phyloP scores from a whole-genome alignment of 2,113 vertebrate species.

The Dolichallabes microphthalmus region DNA sequence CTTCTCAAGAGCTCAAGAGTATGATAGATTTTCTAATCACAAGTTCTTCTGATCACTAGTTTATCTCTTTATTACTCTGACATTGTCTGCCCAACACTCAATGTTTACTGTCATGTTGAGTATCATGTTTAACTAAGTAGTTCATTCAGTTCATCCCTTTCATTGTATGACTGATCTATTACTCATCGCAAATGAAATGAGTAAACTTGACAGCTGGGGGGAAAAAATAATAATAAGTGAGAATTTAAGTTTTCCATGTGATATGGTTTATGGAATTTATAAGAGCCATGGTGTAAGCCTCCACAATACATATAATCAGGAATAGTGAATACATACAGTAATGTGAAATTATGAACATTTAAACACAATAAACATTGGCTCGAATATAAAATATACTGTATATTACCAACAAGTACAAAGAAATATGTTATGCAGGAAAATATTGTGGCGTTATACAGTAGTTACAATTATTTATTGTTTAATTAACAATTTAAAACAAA shows the following conservation, averaged over 20 bases:
- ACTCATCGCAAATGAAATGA: neutral
- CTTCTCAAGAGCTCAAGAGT: neutral
- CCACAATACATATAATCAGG: neutral
- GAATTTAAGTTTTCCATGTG: neutral
- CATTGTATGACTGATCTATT: neutral
- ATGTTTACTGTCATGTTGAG: too few species aligned
- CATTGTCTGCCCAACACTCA: neutral
- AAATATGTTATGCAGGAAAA: neutral
- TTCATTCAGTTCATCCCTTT: neutral
- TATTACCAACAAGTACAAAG: neutral
- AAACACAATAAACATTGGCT: neutral
- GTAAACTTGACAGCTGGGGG: neutral
- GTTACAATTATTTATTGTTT: neutral
- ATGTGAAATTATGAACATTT: neutral
- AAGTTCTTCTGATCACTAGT: neutral
- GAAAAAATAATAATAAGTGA: neutral
- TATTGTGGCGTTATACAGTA: too few species aligned
- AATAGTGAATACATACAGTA: neutral
- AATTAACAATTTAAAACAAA: too few species aligned
- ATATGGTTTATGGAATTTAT: neutral
- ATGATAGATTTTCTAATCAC: neutral
- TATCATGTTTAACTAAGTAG: neutral
- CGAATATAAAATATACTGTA: neutral
- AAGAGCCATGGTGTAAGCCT: neutral
- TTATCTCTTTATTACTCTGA: neutral